Base-by-base conservation (phyloP, 2,113 vertebrate species). In the Montifringilla adamsi region DNA sequence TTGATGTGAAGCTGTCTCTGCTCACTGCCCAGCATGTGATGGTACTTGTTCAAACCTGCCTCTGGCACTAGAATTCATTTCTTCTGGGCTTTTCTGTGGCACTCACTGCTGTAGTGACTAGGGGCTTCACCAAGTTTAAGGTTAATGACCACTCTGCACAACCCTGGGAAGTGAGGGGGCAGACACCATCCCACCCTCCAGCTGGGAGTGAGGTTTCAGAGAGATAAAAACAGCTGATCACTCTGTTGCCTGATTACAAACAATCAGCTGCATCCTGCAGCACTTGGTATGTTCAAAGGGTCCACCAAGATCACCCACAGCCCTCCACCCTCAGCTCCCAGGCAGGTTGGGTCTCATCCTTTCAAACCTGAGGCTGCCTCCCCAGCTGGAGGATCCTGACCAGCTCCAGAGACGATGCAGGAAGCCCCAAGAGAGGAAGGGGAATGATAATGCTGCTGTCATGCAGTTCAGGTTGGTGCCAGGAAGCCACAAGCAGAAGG, bases 161-260 rank as follows among this genome's bases (percentile, higher is more conserved):
- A 9, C 18, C 37, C 63, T 92, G 85, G 55, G 92, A 97, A 96
- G 11, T 74, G 89, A 92, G 76, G 67, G 50, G 75, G 88, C 79
- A 88, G 68, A 22, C 15, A 28, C 31, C 30, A 2, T 44, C 50
- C 60, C 31, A 37, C 27, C 52, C 46, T 77, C n/a, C 53, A 88
- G 22, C 55, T 70, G 26, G 13, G 43, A 85, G 33, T 1, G 2
- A 79, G 33, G 67, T 11, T 58, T 69, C 39, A 60, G 49, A 33
- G 43, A 94, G 78, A 92, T 53, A 83, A 77, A 91, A 72, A 14
- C 55, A 49, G 26, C 58, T 62, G 82, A 94, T 90, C 1, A 3
- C 27, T 60, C 82, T 66, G 70, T 55, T 91, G 62, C 24, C 18
- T 59, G 15, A 73, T 79, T 82, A 91, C 58, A 91, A 95, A 33